Evolutionary conservation across 2,113 vertebrate genomes (phyloP).

Genomic region (Poeciliopsis prolifica): DNA sequence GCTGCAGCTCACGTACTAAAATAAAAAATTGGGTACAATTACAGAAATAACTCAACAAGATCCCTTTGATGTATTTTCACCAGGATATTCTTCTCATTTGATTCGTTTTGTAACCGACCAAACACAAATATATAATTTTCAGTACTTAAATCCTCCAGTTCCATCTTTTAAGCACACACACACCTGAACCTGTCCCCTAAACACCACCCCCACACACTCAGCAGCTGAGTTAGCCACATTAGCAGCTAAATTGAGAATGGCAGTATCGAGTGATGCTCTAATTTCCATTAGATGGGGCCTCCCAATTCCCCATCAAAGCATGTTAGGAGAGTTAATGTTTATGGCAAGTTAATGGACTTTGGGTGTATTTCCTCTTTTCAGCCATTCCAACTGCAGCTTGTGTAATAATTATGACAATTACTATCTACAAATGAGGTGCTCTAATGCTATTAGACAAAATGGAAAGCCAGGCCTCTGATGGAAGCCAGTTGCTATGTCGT

Average conservation of each 20-base stretch:
- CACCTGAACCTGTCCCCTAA: conserved; percentile 34
- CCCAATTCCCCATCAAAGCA: conserved; percentile 71
- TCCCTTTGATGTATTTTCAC: neutral
- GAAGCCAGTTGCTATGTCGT: conserved; percentile 57
- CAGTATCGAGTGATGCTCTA: conserved; percentile 65
- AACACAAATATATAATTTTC: conserved; percentile 16
- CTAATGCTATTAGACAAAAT: conserved; percentile 79
- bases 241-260: conserved; percentile 73
- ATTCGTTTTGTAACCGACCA: neutral
- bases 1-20: conserved; percentile 84
- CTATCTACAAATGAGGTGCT: conserved; percentile 78
- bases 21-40: neutral
- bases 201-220: conserved; percentile 17
- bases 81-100: neutral
- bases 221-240: conserved; percentile 67
- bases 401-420: conserved; percentile 84
- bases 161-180: conserved; percentile 5
- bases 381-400: conserved; percentile 73
- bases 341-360: conserved; percentile 83
- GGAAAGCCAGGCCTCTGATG: conserved; percentile 58
- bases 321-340: conserved; percentile 80
- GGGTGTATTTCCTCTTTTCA: conserved; percentile 69
- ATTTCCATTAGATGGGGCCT: conserved; percentile 71
- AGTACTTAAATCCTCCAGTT: neutral
- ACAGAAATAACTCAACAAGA: neutral